Evolutionary conservation across 2,113 vertebrate species (phyloP), one percentile per base, ranked within the genome.

Genomic region (Hyperoodon ampullatus): DNA sequence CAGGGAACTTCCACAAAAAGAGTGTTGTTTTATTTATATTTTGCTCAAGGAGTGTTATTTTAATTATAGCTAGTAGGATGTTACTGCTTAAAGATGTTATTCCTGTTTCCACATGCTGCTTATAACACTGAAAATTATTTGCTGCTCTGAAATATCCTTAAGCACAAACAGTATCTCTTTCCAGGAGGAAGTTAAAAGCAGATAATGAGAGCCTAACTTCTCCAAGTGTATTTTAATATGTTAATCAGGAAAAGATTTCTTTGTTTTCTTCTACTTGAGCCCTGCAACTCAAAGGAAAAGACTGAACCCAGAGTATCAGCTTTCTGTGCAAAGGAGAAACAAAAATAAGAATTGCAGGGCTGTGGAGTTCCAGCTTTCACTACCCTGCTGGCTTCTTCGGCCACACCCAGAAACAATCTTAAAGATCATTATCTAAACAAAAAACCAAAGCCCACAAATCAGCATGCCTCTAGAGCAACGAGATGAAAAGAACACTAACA

Each of bases 181-280:
- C 44, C 33, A 93, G 70, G 74, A 81, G 39, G 58, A 93, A 68
- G 83, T 84, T 72, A n/a, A 85, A 80, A 95, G 13, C 44, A 47
- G 15, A 23, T 78, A 66, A 23, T 75, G 18, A 63, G 4, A 24
- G 26, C 42, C 44, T 93, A 42, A 44, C 11, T 96, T 71, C 19
- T 80, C 87, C 35, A 66, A 86, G 39, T 44, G 77, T 83, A n/a
- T 96, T 85, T 77, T 12, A 39, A 30, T 47, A 26, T 68, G 26
- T 61, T 81, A 81, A 88, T 83, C 50, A 72, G 88, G 60, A 90
- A 82, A 93, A 21, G 4, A 80, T 77, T 72, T 68, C 65, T 63
- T 86, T 95, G 28, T 75, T 92, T 81, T 89, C 47, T 89, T 90
- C 55, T 81, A 33, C 50, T 88, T 75, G 58, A 95, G 72, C 18